Percentiles rank a stretch among this genome's conserved stretches.
Conservation (phyloP, 2,113 vertebrate genomes). For the Leucosticte australis region DNA sequence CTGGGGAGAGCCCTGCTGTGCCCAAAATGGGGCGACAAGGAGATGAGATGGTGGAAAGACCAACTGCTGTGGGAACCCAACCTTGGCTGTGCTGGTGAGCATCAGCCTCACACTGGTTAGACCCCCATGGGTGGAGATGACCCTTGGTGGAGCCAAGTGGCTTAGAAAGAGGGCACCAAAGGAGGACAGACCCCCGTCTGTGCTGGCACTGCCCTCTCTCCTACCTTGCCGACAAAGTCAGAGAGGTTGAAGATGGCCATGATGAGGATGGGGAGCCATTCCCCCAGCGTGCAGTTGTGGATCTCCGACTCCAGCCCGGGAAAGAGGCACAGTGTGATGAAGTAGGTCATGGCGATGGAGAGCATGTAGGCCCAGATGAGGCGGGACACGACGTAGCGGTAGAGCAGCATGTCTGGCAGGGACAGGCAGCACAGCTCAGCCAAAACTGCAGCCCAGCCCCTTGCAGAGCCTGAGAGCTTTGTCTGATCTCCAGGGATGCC, state of each 20-base stretch:
- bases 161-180: not conserved
- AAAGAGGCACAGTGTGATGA: constrained; percentile 96
- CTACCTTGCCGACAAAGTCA: constrained; percentile 96
- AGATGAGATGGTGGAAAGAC: not conserved
- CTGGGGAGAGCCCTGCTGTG: rapidly evolving
- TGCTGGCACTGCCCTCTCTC: not conserved
- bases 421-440: not conserved
- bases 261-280: constrained; percentile 97
- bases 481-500: not conserved
- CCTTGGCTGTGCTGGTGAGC: rapidly evolving
- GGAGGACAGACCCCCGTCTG: not conserved
- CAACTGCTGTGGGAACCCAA: not conserved
- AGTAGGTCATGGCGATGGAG: constrained; percentile 94
- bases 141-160: not conserved
- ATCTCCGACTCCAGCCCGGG: constrained; percentile 96
- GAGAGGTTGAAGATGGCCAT: constrained; percentile 99
- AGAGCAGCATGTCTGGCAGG: constrained; percentile 88
- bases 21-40: not conserved
- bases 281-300: constrained; percentile 85
- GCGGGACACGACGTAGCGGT: constrained; percentile 89
- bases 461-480: not conserved
- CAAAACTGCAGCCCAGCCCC: not conserved
- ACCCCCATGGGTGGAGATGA: not conserved
- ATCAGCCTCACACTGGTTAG: not conserved
- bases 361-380: constrained; percentile 98